Conservation (phyloP, 1,140 invertebrate genomes). For the Psix sp. region DNA sequence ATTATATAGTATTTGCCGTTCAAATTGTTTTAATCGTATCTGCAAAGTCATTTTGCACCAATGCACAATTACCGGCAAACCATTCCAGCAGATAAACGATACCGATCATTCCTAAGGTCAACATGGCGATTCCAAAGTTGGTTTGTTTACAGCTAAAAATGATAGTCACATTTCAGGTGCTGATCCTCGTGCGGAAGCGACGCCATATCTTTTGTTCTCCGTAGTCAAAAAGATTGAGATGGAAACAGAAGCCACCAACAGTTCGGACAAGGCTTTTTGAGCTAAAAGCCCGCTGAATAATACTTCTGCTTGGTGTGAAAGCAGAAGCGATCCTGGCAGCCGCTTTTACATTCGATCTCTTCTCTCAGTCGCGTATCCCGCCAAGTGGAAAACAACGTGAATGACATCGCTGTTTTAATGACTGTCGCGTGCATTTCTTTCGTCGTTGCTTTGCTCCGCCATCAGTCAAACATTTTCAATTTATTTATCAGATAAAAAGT, state of each 20-base stretch:
- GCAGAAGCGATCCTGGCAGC: neutral
- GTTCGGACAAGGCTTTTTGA: slow-evolving; percentile 4
- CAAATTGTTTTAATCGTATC: slow-evolving; percentile 29
- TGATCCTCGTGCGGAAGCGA: too few relatives aligned
- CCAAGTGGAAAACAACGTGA: slow-evolving; percentile 13
- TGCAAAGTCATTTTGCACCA: slow-evolving; percentile 6
- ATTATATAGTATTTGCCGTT: slow-evolving; percentile 25
- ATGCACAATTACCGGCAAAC: slow-evolving; percentile 22
- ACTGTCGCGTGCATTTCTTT: slow-evolving; percentile 5
- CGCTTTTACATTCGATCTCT: slow-evolving; percentile 14
- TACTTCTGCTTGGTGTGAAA: too few relatives aligned
- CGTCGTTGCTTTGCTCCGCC: neutral
- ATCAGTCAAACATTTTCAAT: slow-evolving; percentile 35
- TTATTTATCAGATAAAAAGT: slow-evolving; percentile 19
- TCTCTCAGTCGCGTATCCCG: slow-evolving; percentile 18
- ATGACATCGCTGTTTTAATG: slow-evolving; percentile 30
- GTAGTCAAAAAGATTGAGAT: neutral
- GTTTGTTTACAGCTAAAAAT: too few relatives aligned
- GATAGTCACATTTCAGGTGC: too few relatives aligned
- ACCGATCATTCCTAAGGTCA: too few relatives aligned
- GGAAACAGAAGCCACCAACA: neutral
- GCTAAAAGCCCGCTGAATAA: neutral
- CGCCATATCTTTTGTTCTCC: too few relatives aligned
- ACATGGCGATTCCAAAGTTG: too few relatives aligned
- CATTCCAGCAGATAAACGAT: slow-evolving; percentile 11